Evolutionary conservation across 37 sponge, comb jelly and placozoan genomes (phyloP).

Genomic region (Agelas oroides): DNA sequence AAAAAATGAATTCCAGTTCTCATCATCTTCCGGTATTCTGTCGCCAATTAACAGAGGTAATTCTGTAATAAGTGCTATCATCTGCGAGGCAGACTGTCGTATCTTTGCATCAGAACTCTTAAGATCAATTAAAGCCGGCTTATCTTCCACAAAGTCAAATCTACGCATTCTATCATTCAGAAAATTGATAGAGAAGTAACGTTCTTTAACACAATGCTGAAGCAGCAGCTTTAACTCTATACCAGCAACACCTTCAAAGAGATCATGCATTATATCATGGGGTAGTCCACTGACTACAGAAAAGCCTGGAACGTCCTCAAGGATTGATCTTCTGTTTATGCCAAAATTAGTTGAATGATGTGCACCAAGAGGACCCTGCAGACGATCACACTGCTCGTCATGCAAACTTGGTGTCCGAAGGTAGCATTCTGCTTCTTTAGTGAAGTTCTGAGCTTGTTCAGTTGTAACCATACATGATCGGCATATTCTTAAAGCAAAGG

Average conservation of each 20-base stretch:
- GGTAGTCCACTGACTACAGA: slow-evolving; percentile 28
- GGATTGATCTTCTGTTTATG: slow-evolving; percentile 3
- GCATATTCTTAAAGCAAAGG: slow-evolving; percentile 26
- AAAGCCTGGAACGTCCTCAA: slow-evolving; percentile 32
- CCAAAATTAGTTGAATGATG: slow-evolving; percentile 16
- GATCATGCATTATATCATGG: slow-evolving; percentile 29
- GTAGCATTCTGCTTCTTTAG: neutral
- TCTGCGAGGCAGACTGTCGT: slow-evolving; percentile 13
- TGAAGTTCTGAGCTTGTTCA: neutral
- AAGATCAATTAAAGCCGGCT: neutral
- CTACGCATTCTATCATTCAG: neutral
- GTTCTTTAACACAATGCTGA: neutral
- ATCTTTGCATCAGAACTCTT: neutral
- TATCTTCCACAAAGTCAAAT: slow-evolving; percentile 12
- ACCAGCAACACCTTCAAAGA: slow-evolving; percentile 7
- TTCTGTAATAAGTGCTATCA: neutral
- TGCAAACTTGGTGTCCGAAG: neutral
- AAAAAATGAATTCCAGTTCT: too few species aligned
- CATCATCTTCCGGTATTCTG: slow-evolving; percentile 8
- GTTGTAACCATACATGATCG: slow-evolving; percentile 10
- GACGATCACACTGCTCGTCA: neutral
- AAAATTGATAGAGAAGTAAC: neutral
- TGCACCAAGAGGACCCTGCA: neutral
- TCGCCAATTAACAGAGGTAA: slow-evolving; percentile 31
- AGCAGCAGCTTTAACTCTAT: slow-evolving; percentile 11